phyloP scores from a whole-genome alignment of 2,888 invertebrate genomes.

The Ectemnius lituratus region DNA sequence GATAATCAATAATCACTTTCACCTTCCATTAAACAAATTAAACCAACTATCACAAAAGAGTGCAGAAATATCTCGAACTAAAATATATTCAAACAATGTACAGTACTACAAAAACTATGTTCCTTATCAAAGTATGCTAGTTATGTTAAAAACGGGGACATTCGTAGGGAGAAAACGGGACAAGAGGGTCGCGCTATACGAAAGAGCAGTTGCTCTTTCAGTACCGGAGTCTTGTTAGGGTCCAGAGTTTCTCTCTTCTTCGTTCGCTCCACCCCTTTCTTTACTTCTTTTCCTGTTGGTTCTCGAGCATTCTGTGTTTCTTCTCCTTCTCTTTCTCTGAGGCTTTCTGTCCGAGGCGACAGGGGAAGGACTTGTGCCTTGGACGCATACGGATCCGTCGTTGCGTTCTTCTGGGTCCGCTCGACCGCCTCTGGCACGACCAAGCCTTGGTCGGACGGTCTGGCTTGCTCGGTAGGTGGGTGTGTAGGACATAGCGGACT shows the following conservation, averaged over 20 bases:
- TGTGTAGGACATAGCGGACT: slow-evolving; percentile 68
- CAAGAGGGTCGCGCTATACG: slow-evolving; percentile 58
- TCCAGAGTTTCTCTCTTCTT: slow-evolving; percentile 17
- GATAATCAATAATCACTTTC: too few relatives aligned
- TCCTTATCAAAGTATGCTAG: too few relatives aligned
- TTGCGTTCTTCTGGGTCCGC: slow-evolving; percentile 33
- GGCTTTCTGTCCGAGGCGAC: not conserved
- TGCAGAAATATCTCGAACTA: too few relatives aligned
- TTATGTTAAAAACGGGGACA: slow-evolving; percentile 37
- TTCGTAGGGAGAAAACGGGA: slow-evolving; percentile 59
- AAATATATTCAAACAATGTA: too few relatives aligned
- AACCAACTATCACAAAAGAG: too few relatives aligned
- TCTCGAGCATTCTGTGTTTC: not conserved
- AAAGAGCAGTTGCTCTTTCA: slow-evolving; percentile 34
- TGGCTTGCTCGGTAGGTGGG: slow-evolving; percentile 59
- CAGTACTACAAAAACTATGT: too few relatives aligned
- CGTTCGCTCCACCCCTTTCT: slow-evolving; percentile 6
- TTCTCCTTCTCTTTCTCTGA: slow-evolving; percentile 7
- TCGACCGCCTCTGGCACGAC: slow-evolving; percentile 35
- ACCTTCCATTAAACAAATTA: too few relatives aligned
- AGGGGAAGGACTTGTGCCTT: not conserved
- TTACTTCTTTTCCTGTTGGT: slow-evolving; percentile 7
- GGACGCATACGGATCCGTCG: slow-evolving; percentile 46
- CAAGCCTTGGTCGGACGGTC: slow-evolving; percentile 2
- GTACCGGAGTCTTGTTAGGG: slow-evolving; percentile 30